Evolutionary conservation across 2,888 invertebrate species (phyloP), one percentile per base, ranked within the genome.

Genomic region (Scotopteryx bipunctaria): DNA sequence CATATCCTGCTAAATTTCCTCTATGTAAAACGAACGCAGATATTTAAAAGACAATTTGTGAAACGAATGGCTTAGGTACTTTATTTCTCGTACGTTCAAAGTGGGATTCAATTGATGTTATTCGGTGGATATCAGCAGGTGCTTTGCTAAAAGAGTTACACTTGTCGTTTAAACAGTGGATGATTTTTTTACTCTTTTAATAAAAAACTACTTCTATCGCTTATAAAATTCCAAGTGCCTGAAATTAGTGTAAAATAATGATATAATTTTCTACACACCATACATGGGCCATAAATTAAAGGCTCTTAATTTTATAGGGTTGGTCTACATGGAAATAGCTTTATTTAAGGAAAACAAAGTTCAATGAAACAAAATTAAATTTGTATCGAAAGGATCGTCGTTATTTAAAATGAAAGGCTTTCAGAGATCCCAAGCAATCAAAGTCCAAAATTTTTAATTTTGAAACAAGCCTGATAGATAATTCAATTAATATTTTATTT

Each of bases 1-100:
- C 72, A 75, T 76, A 76, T 74, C 70, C 74, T 67, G 66, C 73
- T 75, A 73, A 72, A 74, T 73, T 73, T 69, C 54, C 57, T 66
- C 68, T 70, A 73, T 73, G 73, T 72, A 68, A 74, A 77, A 72
- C 71, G 67, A 67, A 68, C 71, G 67, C 69, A 61, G 65, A 68
- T 69, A 68, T 72, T 71, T 72, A 71, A 68, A 69, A 70, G 62
- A 68, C 66, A 65, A 62, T 68, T 67, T 63, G 46, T 50, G 51
- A 52, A 38, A 43, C 32, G 53, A 56, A 55, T 61, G 63, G 64
- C 60, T 67, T 62, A n/a, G n/a, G n/a, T n/a, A 62, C 64, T 69
- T 67, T 65, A 66, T 63, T 66, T 66, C 63, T 59, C 58, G 61
- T 59, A 67, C 60, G 64, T 63, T 66, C 60, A 55, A 59, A 64